Percentiles rank a stretch among this genome's conserved stretches.
These are phyloP conservation scores for Trinectes maculatus DNA, from an alignment of 2,113 vertebrate genomes.

Conservation along the genomic window DNA sequence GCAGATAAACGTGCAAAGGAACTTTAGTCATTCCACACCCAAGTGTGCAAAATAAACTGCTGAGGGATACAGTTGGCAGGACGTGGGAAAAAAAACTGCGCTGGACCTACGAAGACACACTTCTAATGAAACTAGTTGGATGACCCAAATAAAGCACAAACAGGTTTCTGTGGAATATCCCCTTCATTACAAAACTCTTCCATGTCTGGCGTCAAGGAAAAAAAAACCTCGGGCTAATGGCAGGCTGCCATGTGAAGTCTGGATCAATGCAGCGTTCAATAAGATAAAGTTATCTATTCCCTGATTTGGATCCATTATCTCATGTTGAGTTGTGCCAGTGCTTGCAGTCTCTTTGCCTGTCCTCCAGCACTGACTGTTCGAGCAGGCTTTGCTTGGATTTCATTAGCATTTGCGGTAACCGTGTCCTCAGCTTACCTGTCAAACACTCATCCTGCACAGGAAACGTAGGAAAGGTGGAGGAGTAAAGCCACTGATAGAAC, in stretches of 20 bases:
- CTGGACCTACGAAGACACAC: slow-evolving; percentile 4
- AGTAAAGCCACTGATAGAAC: not conserved
- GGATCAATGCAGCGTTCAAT: slow-evolving; percentile 45
- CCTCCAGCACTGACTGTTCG: slow-evolving; percentile 59
- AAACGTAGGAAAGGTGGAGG: not conserved
- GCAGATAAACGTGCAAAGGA: slow-evolving; percentile 20
- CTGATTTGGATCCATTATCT: slow-evolving; percentile 43
- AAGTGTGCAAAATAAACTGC: slow-evolving; percentile 33
- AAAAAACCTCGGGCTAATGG: slow-evolving; percentile 48
- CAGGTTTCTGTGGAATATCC: slow-evolving; percentile 17
- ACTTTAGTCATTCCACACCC: slow-evolving; percentile 35
- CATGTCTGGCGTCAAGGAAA: slow-evolving; percentile 15
- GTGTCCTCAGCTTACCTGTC: slow-evolving; percentile 35
- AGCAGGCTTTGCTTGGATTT: slow-evolving; percentile 61
- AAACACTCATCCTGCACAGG: slow-evolving; percentile 15
- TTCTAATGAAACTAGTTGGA: slow-evolving; percentile 3
- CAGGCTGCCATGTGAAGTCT: slow-evolving; percentile 44
- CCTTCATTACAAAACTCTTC: slow-evolving; percentile 2
- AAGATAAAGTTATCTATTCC: slow-evolving; percentile 39
- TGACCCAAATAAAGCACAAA: slow-evolving; percentile 26
- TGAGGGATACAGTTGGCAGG: slow-evolving; percentile 18
- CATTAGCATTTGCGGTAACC: slow-evolving; percentile 41
- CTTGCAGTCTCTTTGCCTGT: slow-evolving; percentile 24
- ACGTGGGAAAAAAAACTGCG: slow-evolving; percentile 11
- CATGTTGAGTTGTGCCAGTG: slow-evolving; percentile 24